Conservation (phyloP, 2,797 vertebrate genomes). For the Gymnothorax javanicus region DNA sequence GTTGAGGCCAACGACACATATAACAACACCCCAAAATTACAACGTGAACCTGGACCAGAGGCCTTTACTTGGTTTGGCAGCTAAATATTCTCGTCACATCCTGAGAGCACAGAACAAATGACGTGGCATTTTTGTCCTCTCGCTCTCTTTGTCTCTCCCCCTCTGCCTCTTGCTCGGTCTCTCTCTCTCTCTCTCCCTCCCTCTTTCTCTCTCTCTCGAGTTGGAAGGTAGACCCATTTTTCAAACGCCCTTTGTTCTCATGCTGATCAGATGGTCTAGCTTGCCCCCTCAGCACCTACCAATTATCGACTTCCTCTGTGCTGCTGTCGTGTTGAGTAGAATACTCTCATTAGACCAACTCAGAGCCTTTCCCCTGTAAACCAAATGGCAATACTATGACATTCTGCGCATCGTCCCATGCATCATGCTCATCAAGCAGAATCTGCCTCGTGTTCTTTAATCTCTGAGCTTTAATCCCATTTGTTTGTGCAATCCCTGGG, state of each 20-base stretch:
- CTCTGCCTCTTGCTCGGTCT: neutral
- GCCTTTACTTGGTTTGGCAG: no score
- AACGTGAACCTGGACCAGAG: neutral
- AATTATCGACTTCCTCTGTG: neutral
- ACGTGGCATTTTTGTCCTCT: neutral
- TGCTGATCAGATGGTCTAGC: neutral
- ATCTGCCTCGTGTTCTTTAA: neutral
- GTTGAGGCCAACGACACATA: neutral
- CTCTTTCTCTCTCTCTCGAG: neutral
- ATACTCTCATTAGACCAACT: neutral
- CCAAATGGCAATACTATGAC: neutral
- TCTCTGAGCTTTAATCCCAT: neutral
- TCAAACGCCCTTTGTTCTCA: slow-evolving; percentile 13
- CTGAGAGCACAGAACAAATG: neutral
- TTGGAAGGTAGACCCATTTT: neutral
- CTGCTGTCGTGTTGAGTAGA: neutral
- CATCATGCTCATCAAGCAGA: neutral
- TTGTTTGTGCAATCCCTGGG: neutral
- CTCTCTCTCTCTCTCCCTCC: neutral
- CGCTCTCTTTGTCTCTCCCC: no score
- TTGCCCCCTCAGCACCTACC: slow-evolving; percentile 9
- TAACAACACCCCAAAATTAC: neutral
- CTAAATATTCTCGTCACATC: neutral
- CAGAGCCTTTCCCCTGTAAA: neutral
- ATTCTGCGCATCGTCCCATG: neutral